phyloP scores from a whole-genome alignment of 1,140 invertebrate species.

The Thaumetopoea pityocampa region DNA sequence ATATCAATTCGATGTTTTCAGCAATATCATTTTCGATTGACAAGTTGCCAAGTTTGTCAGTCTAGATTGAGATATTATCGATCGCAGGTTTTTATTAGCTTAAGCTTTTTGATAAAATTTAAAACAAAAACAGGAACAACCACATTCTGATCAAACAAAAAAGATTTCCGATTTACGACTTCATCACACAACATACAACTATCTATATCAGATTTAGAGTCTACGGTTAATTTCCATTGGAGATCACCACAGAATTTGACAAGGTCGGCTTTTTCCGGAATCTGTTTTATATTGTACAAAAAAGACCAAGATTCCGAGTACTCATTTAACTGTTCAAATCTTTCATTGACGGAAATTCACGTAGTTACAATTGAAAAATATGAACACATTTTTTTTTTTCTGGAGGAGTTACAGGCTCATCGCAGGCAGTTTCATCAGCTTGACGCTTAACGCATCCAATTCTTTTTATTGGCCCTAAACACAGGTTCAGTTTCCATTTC shows the following conservation, averaged over 20 bases:
- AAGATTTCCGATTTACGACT: constrained; percentile 23
- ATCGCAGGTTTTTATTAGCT: constrained; percentile 44
- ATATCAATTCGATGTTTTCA: constrained; percentile 26
- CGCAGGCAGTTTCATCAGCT: constrained; percentile 23
- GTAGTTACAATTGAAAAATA: constrained; percentile 27
- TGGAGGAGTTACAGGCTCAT: constrained; percentile 22
- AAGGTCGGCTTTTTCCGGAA: constrained; percentile 26
- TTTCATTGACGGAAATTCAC: constrained; percentile 14
- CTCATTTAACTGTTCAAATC: constrained; percentile 20
- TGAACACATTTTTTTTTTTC: constrained; percentile 21
- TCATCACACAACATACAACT: constrained; percentile 27
- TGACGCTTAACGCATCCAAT: constrained; percentile 28
- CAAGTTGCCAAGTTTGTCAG: constrained; percentile 28
- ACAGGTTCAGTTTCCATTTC: constrained; percentile 28
- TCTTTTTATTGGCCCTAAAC: constrained; percentile 25
- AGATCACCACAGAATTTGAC: constrained; percentile 24
- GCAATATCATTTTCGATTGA: constrained; percentile 25
- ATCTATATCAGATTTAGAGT: constrained; percentile 24
- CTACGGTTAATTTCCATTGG: constrained; percentile 26
- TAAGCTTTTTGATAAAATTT: constrained; percentile 33
- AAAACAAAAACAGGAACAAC: constrained; percentile 22
- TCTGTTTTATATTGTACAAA: constrained; percentile 29
- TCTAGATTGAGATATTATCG: constrained; percentile 36
- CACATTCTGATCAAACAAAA: constrained; percentile 21
- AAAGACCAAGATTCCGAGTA: constrained; percentile 25